Evolutionary conservation across 2,113 vertebrate genomes (phyloP), one percentile per base, ranked within the genome.

Genomic region (Oryzias melastigma): DNA sequence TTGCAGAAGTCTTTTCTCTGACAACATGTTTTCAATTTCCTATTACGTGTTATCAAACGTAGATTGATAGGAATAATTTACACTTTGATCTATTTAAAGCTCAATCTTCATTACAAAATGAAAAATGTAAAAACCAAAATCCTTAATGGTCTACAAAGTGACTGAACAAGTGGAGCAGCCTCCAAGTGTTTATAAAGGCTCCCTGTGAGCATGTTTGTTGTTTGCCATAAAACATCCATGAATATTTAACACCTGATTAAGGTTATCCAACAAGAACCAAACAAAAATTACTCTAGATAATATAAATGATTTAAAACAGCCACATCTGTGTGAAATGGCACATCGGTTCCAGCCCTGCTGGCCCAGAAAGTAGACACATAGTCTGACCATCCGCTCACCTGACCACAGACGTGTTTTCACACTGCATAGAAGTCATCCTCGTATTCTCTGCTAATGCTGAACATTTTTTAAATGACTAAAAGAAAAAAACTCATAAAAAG

Each of bases 281-380:
- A 22, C 44, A n/a, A 1, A 7, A 44, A 51, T 50, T 19, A 18
- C 0, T n/a, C 25, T n/a, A n/a, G 8, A 58, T 29, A 25, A 42
- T 14, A 3, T 65, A n/a, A 18, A 57, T 45, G 25, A 45, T 65
- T 55, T 14, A 49, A 68, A n/a, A 51, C 17, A 60, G 42, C 1
- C 14, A 64, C 45, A 44, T 42, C 47, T 57, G 48, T 52, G 35
- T 35, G 35, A 35, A 35, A 35, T 35, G 8, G 10, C 10, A 5
- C 25, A 27, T 27, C 6, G 5, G 25, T 5, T 35, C 10, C 35
- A 35, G 35, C 35, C 8, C 35, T 10, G 35, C 10, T 35, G 35
- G 10, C 10, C 27, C 19, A 12, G 46, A 19, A 19, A 18, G 19
- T 47, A 13, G 19, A 18, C n/a, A 10, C 16, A 8, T 18, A 47